These are phyloP conservation scores for Drosophila burlai DNA, from an alignment of 1,140 invertebrate species.

Conservation along the genomic window DNA sequence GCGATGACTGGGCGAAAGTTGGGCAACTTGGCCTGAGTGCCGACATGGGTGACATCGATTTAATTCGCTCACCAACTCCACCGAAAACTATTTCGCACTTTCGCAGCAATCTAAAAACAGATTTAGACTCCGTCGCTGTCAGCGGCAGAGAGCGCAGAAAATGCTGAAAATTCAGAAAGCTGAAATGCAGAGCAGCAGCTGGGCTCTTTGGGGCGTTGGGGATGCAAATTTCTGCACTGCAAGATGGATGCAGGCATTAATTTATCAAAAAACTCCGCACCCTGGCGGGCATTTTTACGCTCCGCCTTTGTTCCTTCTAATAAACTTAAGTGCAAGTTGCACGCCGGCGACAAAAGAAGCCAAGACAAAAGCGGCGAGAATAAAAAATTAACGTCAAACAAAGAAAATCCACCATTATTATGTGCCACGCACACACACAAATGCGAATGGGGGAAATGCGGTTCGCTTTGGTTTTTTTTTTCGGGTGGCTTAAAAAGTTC, in stretches of 20 bases:
- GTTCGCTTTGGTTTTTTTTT: slow-evolving; percentile 9
- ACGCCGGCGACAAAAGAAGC: slow-evolving; percentile 50
- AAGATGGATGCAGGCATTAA: slow-evolving; percentile 69
- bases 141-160: slow-evolving; percentile 10
- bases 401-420: slow-evolving; percentile 84
- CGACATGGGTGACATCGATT: slow-evolving; percentile 70
- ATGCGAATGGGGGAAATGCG: slow-evolving; percentile 25
- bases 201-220: slow-evolving; percentile 14
- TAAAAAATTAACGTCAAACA: slow-evolving; percentile 84
- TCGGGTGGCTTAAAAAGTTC: slow-evolving; percentile 45
- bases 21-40: slow-evolving; percentile 53
- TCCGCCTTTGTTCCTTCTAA: slow-evolving; percentile 71
- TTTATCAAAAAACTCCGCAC: slow-evolving; percentile 72
- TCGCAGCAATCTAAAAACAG: slow-evolving; percentile 70
- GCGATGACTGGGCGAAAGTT: slow-evolving; percentile 54
- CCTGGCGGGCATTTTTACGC: slow-evolving; percentile 17
- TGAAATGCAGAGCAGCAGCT: slow-evolving; percentile 14
- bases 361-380: slow-evolving; percentile 72
- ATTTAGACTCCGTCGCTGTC: slow-evolving; percentile 50
- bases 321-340: slow-evolving; percentile 81
- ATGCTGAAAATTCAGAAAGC: slow-evolving; percentile 1
- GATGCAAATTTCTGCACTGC: slow-evolving; percentile 72
- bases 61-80: slow-evolving; percentile 53
- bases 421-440: slow-evolving; percentile 74
- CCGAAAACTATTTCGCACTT: slow-evolving; percentile 64